phyloP scores from a whole-genome alignment of 2,797 vertebrate genomes.

The Euthynnus affinis region DNA sequence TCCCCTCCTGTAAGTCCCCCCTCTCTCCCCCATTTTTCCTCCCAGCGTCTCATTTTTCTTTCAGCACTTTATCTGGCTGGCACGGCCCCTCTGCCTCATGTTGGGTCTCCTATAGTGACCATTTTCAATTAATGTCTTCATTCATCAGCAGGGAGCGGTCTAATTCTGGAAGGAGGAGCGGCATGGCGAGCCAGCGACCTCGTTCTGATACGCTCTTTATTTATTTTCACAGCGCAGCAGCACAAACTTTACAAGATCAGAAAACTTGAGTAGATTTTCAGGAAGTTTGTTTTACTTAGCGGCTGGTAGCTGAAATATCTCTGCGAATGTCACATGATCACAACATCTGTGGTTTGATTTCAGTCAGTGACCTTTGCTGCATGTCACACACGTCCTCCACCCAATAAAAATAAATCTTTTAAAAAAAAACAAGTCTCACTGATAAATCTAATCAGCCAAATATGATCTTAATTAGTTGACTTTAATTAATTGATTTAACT shows the following conservation, averaged over 20 bases:
- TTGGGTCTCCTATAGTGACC: conserved; percentile 71
- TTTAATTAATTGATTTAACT: too few relatives aligned
- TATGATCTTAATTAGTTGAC: too few relatives aligned
- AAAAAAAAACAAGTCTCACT: too few relatives aligned
- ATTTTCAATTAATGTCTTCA: conserved; percentile 79
- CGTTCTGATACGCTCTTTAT: conserved; percentile 25
- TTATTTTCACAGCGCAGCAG: too few relatives aligned
- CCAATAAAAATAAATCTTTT: too few relatives aligned
- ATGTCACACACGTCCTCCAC: too few relatives aligned
- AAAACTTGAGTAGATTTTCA: neutral
- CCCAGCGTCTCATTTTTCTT: conserved; percentile 74
- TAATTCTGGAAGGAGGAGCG: conserved; percentile 66
- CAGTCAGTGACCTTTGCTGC: neutral
- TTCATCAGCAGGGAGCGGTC: conserved; percentile 68
- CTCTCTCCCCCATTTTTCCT: conserved; percentile 58
- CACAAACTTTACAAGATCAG: neutral
- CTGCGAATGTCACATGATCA: too few relatives aligned
- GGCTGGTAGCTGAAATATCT: too few relatives aligned
- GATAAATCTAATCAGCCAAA: too few relatives aligned
- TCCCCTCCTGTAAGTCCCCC: conserved; percentile 7
- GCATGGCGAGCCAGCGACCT: conserved; percentile 26
- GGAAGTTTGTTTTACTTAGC: neutral
- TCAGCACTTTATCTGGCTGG: conserved; percentile 55
- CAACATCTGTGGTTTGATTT: too few relatives aligned
- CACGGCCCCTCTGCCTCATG: conserved; percentile 64